A percentile compares a stretch with the other conserved stretches of the same genome.
phyloP scores from a whole-genome alignment of 2,113 vertebrate species.

The Callipepla californica region DNA sequence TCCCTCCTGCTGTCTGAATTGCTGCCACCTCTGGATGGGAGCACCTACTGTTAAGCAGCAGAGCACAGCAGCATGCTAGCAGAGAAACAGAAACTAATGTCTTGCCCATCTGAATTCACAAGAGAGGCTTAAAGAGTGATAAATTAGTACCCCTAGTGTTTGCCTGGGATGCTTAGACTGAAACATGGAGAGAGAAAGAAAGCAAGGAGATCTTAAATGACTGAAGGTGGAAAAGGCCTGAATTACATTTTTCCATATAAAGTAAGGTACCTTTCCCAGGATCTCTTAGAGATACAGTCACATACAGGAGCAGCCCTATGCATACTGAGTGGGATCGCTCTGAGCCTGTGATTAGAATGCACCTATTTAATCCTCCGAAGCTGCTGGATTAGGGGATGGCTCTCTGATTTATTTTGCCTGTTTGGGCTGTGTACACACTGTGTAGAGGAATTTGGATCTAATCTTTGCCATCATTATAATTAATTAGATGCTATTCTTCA shows the following conservation, averaged over 20 bases:
- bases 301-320: background rate
- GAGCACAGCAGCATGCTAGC: background rate
- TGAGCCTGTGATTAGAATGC: constrained; percentile 75
- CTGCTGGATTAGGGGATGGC: constrained; percentile 72
- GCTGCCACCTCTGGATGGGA: background rate
- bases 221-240: background rate
- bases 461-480: constrained; percentile 82
- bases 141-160: constrained; percentile 13
- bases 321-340: constrained; percentile 46
- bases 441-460: constrained; percentile 80
- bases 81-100: background rate
- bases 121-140: background rate
- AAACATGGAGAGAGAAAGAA: background rate
- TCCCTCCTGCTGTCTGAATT: background rate
- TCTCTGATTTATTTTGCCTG: constrained; percentile 80
- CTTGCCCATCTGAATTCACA: background rate
- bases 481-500: constrained; percentile 79
- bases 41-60: background rate
- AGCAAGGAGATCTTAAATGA: background rate
- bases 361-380: constrained; percentile 77
- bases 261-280: background rate
- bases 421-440: constrained; percentile 73
- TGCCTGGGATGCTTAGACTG: background rate
- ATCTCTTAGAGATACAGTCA: background rate
- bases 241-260: background rate